Conservation (phyloP, 1,140 invertebrate species). For the Drosophila grimshawi region DNA sequence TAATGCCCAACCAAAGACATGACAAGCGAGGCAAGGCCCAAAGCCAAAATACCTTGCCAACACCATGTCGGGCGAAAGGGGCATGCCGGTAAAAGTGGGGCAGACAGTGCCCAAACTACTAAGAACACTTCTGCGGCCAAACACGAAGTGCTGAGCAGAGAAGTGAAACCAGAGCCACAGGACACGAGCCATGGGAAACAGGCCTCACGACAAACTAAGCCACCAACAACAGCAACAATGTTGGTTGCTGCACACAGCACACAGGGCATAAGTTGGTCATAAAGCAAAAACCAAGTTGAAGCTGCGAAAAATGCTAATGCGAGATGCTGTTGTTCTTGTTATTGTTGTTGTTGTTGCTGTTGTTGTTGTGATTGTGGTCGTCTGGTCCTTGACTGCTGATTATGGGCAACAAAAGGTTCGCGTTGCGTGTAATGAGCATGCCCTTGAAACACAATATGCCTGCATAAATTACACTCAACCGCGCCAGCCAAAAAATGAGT, state of each 20-base stretch:
- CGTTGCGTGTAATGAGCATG: constrained; percentile 78
- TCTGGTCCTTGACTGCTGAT: constrained; percentile 27
- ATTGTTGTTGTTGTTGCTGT: not conserved
- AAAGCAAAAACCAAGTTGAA: constrained; percentile 49
- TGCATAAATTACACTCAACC: constrained; percentile 68
- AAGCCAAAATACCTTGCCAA: not conserved
- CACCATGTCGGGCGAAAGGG: not conserved
- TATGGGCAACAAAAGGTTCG: constrained; percentile 55
- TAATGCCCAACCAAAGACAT: constrained; percentile 78
- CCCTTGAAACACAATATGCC: constrained; percentile 81
- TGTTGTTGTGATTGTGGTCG: constrained; percentile 30
- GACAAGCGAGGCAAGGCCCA: constrained; percentile 40
- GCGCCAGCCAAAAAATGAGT: constrained; percentile 21
- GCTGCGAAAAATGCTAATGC: constrained; percentile 72
- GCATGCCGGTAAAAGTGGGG: constrained; percentile 59
- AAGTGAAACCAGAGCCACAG: constrained; percentile 21
- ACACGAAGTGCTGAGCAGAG: constrained; percentile 40
- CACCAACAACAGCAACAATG: constrained; percentile 10
- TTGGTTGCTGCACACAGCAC: not conserved
- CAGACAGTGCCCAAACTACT: constrained; percentile 74
- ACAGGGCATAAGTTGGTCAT: constrained; percentile 44
- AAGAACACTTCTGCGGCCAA: constrained; percentile 76
- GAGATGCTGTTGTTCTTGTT: constrained; percentile 12
- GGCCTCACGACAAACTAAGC: constrained; percentile 25
- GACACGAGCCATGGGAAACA: constrained; percentile 27